These are phyloP conservation scores for Dexiosoma caninum DNA, from an alignment of 2,888 invertebrate genomes.

Conservation along the genomic window DNA sequence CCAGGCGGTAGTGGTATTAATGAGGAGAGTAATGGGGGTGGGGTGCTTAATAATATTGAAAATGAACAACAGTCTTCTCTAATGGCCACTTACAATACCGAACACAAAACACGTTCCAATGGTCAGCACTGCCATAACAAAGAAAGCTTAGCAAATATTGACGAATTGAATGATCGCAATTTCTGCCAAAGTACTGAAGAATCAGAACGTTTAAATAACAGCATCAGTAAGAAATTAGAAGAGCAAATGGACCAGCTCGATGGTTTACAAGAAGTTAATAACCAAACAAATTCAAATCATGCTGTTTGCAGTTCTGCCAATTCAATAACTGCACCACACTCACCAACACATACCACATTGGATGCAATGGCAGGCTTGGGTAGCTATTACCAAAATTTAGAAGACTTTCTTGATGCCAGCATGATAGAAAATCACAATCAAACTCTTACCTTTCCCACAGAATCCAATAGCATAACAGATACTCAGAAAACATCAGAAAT, in stretches of 20 bases:
- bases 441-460: conserved; percentile 64
- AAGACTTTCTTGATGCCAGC: conserved; percentile 72
- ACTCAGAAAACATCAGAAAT: background rate
- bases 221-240: background rate
- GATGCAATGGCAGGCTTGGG: background rate
- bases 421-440: conserved; percentile 72
- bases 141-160: conserved; percentile 13
- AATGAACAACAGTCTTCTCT: conserved; percentile 39
- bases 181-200: conserved; percentile 11
- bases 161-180: conserved; percentile 19
- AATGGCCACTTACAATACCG: background rate
- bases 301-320: background rate
- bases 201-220: conserved; percentile 4
- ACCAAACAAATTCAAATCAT: conserved; percentile 12
- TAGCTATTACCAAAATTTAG: conserved; percentile 68
- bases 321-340: background rate
- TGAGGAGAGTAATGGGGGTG: conserved; percentile 66
- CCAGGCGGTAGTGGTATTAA: conserved; percentile 34
- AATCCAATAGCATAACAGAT: background rate
- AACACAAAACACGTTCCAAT: conserved; percentile 23
- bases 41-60: conserved; percentile 37
- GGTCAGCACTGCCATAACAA: conserved; percentile 40
- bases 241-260: conserved; percentile 57
- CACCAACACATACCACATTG: background rate
- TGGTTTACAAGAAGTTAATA: conserved; percentile 52